A percentile compares a stretch with the other conserved stretches of the same genome.
Evolutionary conservation across 2,888 invertebrate genomes (phyloP).

Genomic region (Parthenolecanium corni): DNA sequence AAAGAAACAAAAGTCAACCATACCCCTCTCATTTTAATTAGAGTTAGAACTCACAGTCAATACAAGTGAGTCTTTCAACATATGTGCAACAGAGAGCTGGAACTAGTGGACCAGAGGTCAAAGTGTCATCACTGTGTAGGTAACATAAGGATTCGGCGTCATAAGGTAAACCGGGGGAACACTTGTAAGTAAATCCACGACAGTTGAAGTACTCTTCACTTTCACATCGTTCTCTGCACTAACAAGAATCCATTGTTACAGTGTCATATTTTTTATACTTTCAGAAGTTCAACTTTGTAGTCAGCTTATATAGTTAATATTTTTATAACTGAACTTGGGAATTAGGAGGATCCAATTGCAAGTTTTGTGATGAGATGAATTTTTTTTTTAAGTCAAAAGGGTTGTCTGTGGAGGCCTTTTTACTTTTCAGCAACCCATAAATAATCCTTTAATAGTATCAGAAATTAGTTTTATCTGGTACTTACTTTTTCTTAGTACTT

Average conservation of each 20-base stretch:
- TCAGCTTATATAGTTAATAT: too few relatives aligned
- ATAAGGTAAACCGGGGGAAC: slow-evolving; percentile 4
- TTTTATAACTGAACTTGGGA: too few relatives aligned
- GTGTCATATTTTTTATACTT: not conserved
- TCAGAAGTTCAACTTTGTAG: too few relatives aligned
- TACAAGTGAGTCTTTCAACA: slow-evolving; percentile 67
- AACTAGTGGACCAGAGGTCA: slow-evolving; percentile 52
- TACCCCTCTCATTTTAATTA: not conserved
- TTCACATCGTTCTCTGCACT: slow-evolving; percentile 50
- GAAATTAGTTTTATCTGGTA: too few relatives aligned
- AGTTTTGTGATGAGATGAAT: too few relatives aligned
- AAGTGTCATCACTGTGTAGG: slow-evolving; percentile 69
- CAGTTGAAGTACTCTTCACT: slow-evolving; percentile 54
- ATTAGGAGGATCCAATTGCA: too few relatives aligned
- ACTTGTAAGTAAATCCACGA: slow-evolving; percentile 50
- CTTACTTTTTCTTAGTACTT: too few relatives aligned
- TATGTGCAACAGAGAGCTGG: slow-evolving; percentile 56
- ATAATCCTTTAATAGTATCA: too few relatives aligned
- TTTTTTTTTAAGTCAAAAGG: too few relatives aligned
- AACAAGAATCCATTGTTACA: slow-evolving; percentile 15
- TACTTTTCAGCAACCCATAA: too few relatives aligned
- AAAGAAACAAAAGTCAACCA: slow-evolving; percentile 7
- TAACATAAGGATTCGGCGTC: slow-evolving; percentile 44
- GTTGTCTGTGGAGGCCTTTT: too few relatives aligned
- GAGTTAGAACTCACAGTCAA: slow-evolving; percentile 55